phyloP scores from a whole-genome alignment of 2,797 vertebrate genomes.

The Artibeus lituratus region DNA sequence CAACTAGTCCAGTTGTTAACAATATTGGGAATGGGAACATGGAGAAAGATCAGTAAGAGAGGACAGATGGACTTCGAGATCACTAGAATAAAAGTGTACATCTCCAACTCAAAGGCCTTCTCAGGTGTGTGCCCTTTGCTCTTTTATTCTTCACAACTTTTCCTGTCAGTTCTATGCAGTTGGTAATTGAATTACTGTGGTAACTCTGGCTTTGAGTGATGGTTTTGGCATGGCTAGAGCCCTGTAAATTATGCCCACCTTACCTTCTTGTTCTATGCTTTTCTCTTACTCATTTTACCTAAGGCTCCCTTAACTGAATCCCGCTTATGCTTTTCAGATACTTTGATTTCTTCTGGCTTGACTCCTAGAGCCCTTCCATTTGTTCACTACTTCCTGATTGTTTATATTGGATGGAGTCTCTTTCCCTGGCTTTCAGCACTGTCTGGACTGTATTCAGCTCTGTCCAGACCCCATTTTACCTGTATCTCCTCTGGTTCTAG shows the following conservation, averaged over 20 bases:
- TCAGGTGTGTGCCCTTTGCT: not conserved
- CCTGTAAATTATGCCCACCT: not conserved
- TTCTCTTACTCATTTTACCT: not conserved
- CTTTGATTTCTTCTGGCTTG: conserved; percentile 17
- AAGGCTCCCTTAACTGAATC: not conserved
- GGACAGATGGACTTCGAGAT: not conserved
- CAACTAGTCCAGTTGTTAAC: not conserved
- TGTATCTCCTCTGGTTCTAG: not conserved
- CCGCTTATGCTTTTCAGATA: not conserved
- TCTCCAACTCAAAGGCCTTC: not conserved
- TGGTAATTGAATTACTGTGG: not conserved
- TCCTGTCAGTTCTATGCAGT: not conserved
- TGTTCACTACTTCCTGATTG: not conserved
- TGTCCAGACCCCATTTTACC: not conserved
- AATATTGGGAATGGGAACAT: not conserved
- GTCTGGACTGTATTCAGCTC: not conserved
- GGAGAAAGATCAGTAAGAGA: not conserved
- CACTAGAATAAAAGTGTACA: not conserved
- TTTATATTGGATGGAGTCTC: not conserved
- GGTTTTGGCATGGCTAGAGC: not conserved
- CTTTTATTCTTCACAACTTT: not conserved
- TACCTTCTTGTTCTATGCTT: not conserved
- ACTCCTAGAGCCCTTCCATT: not conserved
- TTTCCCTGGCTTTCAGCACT: not conserved
- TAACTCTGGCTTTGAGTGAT: not conserved